Evolutionary conservation across 2,888 invertebrate species (phyloP).

Genomic region (Eupithecia abbreviata): DNA sequence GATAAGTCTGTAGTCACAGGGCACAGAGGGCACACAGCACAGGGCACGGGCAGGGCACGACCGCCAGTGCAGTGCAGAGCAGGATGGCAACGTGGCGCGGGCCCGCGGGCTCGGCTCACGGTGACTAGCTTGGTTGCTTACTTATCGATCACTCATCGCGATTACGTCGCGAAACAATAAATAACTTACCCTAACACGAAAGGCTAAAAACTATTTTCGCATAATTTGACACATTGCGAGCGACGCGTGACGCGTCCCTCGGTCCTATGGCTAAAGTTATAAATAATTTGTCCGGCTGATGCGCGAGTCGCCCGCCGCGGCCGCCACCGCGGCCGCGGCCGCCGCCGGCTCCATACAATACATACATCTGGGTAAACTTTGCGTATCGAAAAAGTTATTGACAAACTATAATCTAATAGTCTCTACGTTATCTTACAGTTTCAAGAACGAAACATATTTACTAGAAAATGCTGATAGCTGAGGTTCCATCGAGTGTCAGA

Average conservation of each 20-base stretch:
- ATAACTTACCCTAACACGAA: conserved; percentile 76
- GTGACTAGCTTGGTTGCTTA: conserved; percentile 82
- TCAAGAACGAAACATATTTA: conserved; percentile 78
- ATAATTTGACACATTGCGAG: conserved; percentile 69
- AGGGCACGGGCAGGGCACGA: background rate
- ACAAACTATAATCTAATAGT: conserved; percentile 71
- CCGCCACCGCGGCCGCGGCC: conserved; percentile 49
- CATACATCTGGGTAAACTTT: conserved; percentile 11
- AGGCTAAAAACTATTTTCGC: conserved; percentile 60
- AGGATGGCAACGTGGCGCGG: conserved; percentile 75
- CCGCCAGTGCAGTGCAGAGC: conserved; percentile 61
- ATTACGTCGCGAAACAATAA: conserved; percentile 79
- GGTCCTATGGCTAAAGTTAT: conserved; percentile 60
- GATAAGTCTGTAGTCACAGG: conserved; percentile 49
- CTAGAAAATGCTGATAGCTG: conserved; percentile 79
- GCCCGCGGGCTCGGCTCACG: conserved; percentile 63
- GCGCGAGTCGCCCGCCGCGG: conserved; percentile 59
- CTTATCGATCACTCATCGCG: conserved; percentile 71
- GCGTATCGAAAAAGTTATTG: conserved; percentile 62
- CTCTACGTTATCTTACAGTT: conserved; percentile 78
- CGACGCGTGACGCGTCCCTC: conserved; percentile 53
- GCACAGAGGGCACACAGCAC: conserved; percentile 19
- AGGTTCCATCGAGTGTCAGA: conserved; percentile 61
- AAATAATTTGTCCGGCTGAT: conserved; percentile 81
- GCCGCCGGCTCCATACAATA: background rate